These are phyloP conservation scores for Drosophila repleta DNA, from an alignment of 1,140 invertebrate species.

Conservation along the genomic window DNA sequence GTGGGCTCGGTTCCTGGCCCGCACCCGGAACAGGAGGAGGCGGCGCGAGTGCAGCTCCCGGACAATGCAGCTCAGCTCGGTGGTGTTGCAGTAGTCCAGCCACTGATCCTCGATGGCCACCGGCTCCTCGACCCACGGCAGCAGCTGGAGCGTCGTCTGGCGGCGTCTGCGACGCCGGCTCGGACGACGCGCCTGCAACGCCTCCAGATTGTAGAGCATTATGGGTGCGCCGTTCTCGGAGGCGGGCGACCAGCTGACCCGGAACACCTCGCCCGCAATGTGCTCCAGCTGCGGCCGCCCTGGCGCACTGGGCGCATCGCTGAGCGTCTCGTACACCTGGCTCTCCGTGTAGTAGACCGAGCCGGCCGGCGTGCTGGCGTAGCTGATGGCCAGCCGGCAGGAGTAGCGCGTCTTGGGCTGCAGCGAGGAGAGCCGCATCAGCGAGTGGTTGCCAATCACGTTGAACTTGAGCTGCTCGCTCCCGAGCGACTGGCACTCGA, in stretches of 20 bases:
- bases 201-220: slow-evolving; percentile 87
- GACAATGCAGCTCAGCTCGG: slow-evolving; percentile 91
- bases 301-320: slow-evolving; percentile 88
- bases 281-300: slow-evolving; percentile 88
- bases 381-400: slow-evolving; percentile 89
- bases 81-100: slow-evolving; percentile 92
- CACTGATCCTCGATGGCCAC: slow-evolving; percentile 86
- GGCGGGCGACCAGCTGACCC: slow-evolving; percentile 89
- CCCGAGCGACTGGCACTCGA: slow-evolving; percentile 47
- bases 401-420: slow-evolving; percentile 90
- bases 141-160: slow-evolving; percentile 24
- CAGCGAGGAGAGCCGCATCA: slow-evolving; percentile 85
- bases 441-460: slow-evolving; percentile 40
- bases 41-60: slow-evolving; percentile 88
- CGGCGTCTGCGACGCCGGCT: slow-evolving; percentile 14
- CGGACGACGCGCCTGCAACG: slow-evolving; percentile 66
- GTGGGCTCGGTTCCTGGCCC: slow-evolving; percentile 89
- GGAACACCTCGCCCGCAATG: slow-evolving; percentile 87
- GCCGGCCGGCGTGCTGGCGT: slow-evolving; percentile 86
- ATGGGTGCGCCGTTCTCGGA: slow-evolving; percentile 88
- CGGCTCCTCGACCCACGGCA: slow-evolving; percentile 72
- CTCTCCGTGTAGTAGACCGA: slow-evolving; percentile 85
- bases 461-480: slow-evolving; percentile 46
- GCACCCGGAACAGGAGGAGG: slow-evolving; percentile 89
- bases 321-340: slow-evolving; percentile 90